Percentiles rank a stretch among this genome's conserved stretches.
Evolutionary conservation across 2,113 vertebrate species (phyloP).

Genomic region (Calypte anna): DNA sequence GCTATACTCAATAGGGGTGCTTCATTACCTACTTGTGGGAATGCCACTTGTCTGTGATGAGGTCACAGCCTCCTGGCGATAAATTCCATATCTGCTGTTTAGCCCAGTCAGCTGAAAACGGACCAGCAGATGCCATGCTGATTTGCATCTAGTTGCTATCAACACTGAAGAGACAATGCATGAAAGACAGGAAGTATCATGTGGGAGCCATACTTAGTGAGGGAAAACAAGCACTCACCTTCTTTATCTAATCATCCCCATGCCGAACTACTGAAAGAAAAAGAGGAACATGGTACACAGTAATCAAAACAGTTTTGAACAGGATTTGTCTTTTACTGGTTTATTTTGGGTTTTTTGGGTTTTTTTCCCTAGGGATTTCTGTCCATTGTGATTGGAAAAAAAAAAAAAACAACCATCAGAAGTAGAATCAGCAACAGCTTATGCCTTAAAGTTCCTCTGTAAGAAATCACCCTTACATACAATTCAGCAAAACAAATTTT

Average conservation of each 20-base stretch:
- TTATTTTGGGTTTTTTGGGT: neutral
- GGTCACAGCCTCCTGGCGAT: constrained; percentile 46
- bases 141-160: constrained; percentile 61
- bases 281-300: neutral
- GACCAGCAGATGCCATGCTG: constrained; percentile 54
- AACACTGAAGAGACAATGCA: constrained; percentile 14
- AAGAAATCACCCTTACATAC: neutral
- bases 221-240: neutral
- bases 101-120: constrained; percentile 50
- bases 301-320: neutral
- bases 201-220: neutral
- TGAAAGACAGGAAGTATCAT: constrained; percentile 44
- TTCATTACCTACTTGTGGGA: constrained; percentile 64
- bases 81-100: constrained; percentile 45
- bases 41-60: constrained; percentile 56
- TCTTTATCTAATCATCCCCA: constrained; percentile 24
- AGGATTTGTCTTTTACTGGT: neutral
- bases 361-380: neutral
- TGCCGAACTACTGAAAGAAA: neutral
- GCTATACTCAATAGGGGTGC: constrained; percentile 24
- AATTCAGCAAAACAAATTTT: neutral
- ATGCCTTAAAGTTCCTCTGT: neutral
- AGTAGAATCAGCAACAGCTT: neutral
- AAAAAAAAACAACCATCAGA: neutral
- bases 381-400: neutral